Evolutionary conservation across 2,113 vertebrate species (phyloP), one percentile per base, ranked within the genome.

Genomic region (Rattus rattus): DNA sequence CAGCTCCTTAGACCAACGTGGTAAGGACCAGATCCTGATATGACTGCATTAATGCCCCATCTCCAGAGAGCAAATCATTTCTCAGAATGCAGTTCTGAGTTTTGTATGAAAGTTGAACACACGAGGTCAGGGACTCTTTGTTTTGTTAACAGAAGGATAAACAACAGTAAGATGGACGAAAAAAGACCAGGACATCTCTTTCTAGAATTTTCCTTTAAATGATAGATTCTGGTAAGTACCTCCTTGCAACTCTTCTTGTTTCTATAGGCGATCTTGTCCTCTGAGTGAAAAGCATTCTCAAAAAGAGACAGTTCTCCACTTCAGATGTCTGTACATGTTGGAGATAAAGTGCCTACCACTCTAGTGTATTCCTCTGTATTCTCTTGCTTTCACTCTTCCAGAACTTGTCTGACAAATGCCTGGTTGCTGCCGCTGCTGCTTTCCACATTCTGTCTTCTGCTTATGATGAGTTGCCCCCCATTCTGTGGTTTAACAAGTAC

Each of bases 381-480:
- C 81, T 67, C 22, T 43, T 61, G 63, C 92, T 90, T 86, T 77
- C 67, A 86, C 1, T 73, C 76, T 97, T 73, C 56, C 39, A 91
- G 47, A 89, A 93, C 47, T 52, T 70, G 22, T 47, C 43, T 52
- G 24, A 14, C 17, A 76, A 67, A 5, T 54, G 59, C 49, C 43
- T 69, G 16, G 5, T 12, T 79, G 7, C 28, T 52, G 65, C 90
- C 43, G 52, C 33, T 63, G 59, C 33, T 72, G 1, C 63, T 72
- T 47, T 19, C 39, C 36, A n/a, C 8, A 43, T 8, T 8, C 4
- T 28, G 9, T 6, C 67, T 39, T 75, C 67, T 72, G 16, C 36
- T 63, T 67, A 4, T 56, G 24, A 61, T 75, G 24, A 77, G 11
- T 10, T 7, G 30, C 2, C 65, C 33, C 49, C 49, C 73, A 2